Percentiles rank a stretch among this genome's conserved stretches.
These are phyloP conservation scores for Drosophila kuntzei DNA, from an alignment of 2,888 invertebrate species.

Conservation along the genomic window DNA sequence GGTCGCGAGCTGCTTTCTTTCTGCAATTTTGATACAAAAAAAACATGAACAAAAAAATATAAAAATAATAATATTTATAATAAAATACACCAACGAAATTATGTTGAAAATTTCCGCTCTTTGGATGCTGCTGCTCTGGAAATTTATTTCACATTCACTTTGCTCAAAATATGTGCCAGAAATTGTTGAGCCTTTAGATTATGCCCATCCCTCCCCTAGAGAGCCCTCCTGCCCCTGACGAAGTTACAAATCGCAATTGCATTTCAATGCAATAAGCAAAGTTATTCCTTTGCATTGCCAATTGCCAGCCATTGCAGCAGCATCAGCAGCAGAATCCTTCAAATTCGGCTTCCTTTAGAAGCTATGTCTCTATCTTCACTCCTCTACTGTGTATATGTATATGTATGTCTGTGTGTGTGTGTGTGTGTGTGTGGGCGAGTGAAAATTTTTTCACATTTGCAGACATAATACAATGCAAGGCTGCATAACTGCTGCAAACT, in stretches of 20 bases:
- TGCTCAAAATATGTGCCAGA: conserved; percentile 48
- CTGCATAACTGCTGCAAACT: conserved; percentile 29
- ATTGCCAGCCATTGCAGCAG: conserved; percentile 39
- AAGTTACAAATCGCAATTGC: conserved; percentile 66
- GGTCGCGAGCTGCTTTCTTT: conserved; percentile 14
- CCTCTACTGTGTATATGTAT: not conserved
- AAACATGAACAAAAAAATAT: not conserved
- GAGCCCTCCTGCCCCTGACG: not conserved
- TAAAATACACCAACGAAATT: conserved; percentile 76
- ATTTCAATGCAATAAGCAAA: conserved; percentile 80
- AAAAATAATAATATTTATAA: conserved; percentile 66
- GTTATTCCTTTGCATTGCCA: conserved; percentile 68
- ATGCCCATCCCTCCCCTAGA: not conserved
- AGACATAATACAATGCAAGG: conserved; percentile 58
- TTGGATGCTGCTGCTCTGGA: conserved; percentile 48
- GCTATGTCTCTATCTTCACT: conserved; percentile 1
- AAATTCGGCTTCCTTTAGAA: conserved; percentile 44
- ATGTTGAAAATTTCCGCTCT: conserved; percentile 69
- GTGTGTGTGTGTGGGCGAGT: conserved; percentile 2
- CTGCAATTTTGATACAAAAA: conserved; percentile 38
- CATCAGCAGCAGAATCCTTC: conserved; percentile 32
- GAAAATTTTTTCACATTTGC: conserved; percentile 58
- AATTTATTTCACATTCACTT: conserved; percentile 63
- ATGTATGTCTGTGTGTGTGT: not conserved
- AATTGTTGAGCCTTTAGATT: conserved; percentile 46